Evolutionary conservation across 2,888 invertebrate species (phyloP).

Genomic region (Mycalesis mineus): DNA sequence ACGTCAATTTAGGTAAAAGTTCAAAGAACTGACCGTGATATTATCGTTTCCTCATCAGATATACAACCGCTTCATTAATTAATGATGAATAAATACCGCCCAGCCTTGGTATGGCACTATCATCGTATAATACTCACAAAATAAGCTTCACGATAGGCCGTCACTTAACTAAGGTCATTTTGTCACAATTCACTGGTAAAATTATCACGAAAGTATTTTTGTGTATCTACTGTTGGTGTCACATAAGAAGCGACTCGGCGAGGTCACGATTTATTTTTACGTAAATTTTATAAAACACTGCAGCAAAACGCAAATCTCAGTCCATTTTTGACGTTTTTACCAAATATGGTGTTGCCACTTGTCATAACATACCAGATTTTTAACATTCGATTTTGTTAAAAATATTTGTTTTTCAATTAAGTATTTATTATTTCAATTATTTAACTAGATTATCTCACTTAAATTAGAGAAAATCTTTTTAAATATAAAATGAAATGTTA

Average conservation of each 20-base stretch:
- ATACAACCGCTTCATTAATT: slow-evolving; percentile 47
- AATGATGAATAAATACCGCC: slow-evolving; percentile 35
- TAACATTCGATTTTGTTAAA: not conserved
- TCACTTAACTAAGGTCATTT: slow-evolving; percentile 28
- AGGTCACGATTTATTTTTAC: slow-evolving; percentile 45
- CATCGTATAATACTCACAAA: slow-evolving; percentile 32
- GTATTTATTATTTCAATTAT: not conserved
- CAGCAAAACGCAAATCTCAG: slow-evolving; percentile 40
- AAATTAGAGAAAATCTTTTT: too few species aligned
- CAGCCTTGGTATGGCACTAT: slow-evolving; percentile 40
- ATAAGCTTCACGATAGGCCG: slow-evolving; percentile 25
- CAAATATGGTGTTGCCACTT: slow-evolving; percentile 28
- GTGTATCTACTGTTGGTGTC: slow-evolving; percentile 35
- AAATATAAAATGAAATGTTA: too few species aligned
- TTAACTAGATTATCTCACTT: not conserved
- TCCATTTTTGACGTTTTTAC: slow-evolving; percentile 55
- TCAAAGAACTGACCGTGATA: slow-evolving; percentile 59
- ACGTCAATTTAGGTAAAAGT: slow-evolving; percentile 39
- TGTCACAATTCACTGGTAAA: slow-evolving; percentile 23
- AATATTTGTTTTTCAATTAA: too few species aligned
- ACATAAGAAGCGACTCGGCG: slow-evolving; percentile 30
- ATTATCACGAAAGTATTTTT: slow-evolving; percentile 35
- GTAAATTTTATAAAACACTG: slow-evolving; percentile 42
- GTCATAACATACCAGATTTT: not conserved
- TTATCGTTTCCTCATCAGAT: slow-evolving; percentile 57